phyloP scores from a whole-genome alignment of 1,140 invertebrate species.

The Pogonomyrmex californicus region DNA sequence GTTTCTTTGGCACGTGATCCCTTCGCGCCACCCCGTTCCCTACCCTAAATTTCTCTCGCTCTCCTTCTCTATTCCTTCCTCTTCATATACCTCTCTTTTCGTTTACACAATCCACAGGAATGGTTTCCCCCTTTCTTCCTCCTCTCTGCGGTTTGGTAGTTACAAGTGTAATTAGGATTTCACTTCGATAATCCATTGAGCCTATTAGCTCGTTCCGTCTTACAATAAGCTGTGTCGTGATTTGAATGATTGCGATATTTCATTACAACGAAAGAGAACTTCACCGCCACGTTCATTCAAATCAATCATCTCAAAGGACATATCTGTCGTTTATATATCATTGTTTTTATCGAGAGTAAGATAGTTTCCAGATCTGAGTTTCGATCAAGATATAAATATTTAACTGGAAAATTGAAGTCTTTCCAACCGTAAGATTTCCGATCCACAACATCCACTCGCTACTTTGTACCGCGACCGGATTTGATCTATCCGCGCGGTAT shows the following conservation, averaged over 20 bases:
- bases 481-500: conserved; percentile 40
- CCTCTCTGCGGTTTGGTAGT: not conserved
- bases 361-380: not conserved
- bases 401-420: not conserved
- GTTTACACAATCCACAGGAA: not conserved
- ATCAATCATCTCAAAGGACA: not conserved
- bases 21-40: conserved; percentile 31
- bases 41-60: conserved; percentile 11
- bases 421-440: not conserved
- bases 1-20: conserved; percentile 78
- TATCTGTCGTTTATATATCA: not conserved
- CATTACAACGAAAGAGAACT: not conserved
- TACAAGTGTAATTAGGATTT: conserved; percentile 43
- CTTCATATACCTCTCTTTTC: conserved; percentile 3
- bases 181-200: conserved; percentile 39
- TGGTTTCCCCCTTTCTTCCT: not conserved
- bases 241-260: not conserved
- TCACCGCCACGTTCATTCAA: not conserved
- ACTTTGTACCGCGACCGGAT: conserved; percentile 24
- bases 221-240: not conserved
- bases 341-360: not conserved
- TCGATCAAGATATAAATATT: not conserved
- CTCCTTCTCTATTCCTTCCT: not conserved
- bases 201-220: conserved; percentile 16
- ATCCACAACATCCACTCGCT: not conserved